A percentile compares a stretch with the other conserved stretches of the same genome.
phyloP scores from a whole-genome alignment of 2,888 invertebrate species.

The Eulithis prunata region DNA sequence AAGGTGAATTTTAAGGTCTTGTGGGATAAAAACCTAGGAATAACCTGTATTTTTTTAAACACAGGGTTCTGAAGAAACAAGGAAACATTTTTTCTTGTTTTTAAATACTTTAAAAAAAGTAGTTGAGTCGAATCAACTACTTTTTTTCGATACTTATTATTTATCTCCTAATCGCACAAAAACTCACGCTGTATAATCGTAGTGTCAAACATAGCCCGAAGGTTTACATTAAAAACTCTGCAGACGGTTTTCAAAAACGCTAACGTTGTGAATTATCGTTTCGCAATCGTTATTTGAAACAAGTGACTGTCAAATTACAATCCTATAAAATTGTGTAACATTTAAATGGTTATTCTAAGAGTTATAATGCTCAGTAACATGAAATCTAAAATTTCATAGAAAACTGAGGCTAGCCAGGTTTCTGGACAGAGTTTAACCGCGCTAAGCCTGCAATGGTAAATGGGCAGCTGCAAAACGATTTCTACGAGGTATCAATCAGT shows the following conservation, averaged over 20 bases:
- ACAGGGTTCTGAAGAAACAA: no score
- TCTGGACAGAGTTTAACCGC: no score
- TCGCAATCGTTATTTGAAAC: constrained; percentile 39
- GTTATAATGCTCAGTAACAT: constrained; percentile 28
- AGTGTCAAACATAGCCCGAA: neutral
- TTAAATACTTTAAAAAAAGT: no score
- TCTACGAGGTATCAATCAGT: no score
- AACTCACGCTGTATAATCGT: no score
- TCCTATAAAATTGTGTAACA: constrained; percentile 35
- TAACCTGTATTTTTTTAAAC: neutral
- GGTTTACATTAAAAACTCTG: neutral
- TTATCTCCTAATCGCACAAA: no score
- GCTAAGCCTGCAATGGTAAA: no score
- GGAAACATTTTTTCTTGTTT: no score
- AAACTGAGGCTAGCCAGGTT: no score
- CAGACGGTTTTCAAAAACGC: constrained; percentile 4
- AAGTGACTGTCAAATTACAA: constrained; percentile 40
- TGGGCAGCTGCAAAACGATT: no score
- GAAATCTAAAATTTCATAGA: neutral
- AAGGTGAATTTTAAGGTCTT: neutral
- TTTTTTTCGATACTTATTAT: no score
- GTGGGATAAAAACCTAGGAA: neutral
- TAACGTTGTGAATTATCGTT: constrained; percentile 30
- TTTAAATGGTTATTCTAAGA: constrained; percentile 29
- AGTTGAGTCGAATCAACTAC: no score